A percentile compares a stretch with the other conserved stretches of the same genome.
Evolutionary conservation across 2,888 invertebrate genomes (phyloP).

Genomic region (Pomacea canaliculata): DNA sequence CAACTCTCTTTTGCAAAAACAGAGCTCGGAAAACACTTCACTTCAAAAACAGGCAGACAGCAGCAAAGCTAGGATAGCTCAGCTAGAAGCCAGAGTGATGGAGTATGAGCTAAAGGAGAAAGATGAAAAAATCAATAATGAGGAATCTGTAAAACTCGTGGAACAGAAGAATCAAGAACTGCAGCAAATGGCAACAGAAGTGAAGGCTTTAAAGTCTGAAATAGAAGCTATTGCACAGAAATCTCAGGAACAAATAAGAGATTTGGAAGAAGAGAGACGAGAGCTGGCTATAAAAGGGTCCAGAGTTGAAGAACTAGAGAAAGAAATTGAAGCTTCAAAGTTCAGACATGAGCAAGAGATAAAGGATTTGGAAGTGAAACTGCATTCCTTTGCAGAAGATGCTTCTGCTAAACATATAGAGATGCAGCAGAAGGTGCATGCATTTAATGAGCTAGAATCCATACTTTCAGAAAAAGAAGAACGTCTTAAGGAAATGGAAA

Average conservation of each 20-base stretch:
- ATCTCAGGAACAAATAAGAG: background rate
- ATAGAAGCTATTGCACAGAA: background rate
- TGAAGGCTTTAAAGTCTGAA: constrained; percentile 24
- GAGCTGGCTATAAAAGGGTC: constrained; percentile 8
- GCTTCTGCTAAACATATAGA: background rate
- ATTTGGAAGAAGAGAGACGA: background rate
- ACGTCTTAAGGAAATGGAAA: constrained; percentile 1
- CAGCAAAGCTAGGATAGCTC: background rate
- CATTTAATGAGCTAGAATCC: constrained; percentile 11
- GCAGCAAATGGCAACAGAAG: constrained; percentile 32
- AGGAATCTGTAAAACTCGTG: constrained; percentile 27
- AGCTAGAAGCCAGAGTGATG: background rate
- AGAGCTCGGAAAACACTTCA: background rate
- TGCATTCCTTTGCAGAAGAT: constrained; percentile 1
- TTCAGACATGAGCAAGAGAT: constrained; percentile 1
- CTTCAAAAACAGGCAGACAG: constrained; percentile 3
- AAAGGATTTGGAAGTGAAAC: constrained; percentile 5
- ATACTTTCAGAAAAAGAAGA: constrained; percentile 9
- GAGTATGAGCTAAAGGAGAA: constrained; percentile 6
- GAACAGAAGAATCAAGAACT: constrained; percentile 35
- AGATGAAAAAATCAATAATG: constrained; percentile 22
- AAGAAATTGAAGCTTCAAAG: constrained; percentile 20
- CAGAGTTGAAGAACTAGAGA: constrained; percentile 17
- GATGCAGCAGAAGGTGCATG: constrained; percentile 1
- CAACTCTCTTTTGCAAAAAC: constrained; percentile 9